Evolutionary conservation across 2,888 invertebrate species (phyloP).

Genomic region (Masnerella sp.): DNA sequence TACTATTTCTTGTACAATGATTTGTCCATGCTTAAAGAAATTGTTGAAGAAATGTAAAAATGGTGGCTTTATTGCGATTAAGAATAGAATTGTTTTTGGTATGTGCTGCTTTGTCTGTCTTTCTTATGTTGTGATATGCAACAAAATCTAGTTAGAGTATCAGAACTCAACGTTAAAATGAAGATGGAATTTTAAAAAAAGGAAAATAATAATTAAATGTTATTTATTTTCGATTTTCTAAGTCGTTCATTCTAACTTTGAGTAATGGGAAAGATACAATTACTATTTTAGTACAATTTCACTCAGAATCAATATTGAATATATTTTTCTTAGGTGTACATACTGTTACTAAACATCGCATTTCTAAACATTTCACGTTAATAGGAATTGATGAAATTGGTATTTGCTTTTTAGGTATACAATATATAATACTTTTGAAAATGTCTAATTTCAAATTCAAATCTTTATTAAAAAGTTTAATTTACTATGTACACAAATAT

Average conservation of each 20-base stretch:
- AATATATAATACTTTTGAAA: constrained; percentile 11
- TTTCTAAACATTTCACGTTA: too few relatives aligned
- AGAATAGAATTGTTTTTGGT: too few relatives aligned
- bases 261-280: not conserved
- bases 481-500: constrained; percentile 3
- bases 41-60: constrained; percentile 12
- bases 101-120: too few relatives aligned
- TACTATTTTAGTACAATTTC: not conserved
- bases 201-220: not conserved
- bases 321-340: too few relatives aligned
- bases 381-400: too few relatives aligned
- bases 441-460: not conserved
- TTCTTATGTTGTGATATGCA: too few relatives aligned
- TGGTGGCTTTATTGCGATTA: too few relatives aligned
- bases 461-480: not conserved
- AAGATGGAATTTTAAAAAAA: constrained; percentile 6
- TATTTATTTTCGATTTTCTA: constrained; percentile 21
- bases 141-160: too few relatives aligned
- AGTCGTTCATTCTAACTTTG: constrained; percentile 14
- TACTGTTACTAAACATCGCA: too few relatives aligned
- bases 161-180: constrained; percentile 20
- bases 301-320: too few relatives aligned
- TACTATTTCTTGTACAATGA: constrained; percentile 3
- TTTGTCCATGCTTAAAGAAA: constrained; percentile 16
- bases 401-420: not conserved